Percentiles rank a stretch among this genome's conserved stretches.
Conservation (phyloP, 2,113 vertebrate genomes). For the Excalfactoria chinensis region DNA sequence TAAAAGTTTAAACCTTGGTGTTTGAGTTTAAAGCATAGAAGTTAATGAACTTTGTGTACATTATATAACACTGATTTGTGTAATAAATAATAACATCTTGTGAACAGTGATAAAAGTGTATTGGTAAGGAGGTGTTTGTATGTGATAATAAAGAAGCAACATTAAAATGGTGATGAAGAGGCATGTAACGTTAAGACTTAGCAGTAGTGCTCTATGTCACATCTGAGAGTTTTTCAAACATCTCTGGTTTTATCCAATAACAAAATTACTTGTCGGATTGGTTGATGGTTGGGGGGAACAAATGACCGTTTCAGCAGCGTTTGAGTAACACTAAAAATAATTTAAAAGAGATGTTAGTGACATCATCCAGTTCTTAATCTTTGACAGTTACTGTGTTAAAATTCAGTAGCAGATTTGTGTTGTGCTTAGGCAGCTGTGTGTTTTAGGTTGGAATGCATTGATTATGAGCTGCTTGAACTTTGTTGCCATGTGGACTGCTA, state of each 20-base stretch:
- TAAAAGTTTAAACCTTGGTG: not conserved
- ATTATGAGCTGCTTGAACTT: not conserved
- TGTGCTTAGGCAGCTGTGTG: not conserved
- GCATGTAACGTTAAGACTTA: not conserved
- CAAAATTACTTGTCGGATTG: not conserved
- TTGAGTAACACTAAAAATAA: not conserved
- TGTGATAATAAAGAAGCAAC: not conserved
- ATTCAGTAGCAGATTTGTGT: not conserved
- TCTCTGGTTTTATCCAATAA: not conserved
- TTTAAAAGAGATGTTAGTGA: not conserved
- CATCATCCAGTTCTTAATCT: not conserved
- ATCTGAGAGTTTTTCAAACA: not conserved
- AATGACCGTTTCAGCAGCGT: not conserved
- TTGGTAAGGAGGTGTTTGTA: not conserved
- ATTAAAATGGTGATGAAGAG: not conserved
- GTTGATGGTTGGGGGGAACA: not conserved
- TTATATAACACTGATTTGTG: not conserved
- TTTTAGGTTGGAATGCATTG: not conserved
- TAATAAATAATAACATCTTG: not conserved
- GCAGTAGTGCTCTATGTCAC: not conserved
- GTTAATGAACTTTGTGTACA: not conserved
- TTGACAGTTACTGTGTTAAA: not conserved
- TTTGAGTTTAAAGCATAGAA: not conserved
- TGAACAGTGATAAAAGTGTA: not conserved
- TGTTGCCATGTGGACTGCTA: not conserved